Evolutionary conservation across 2,113 vertebrate genomes (phyloP).

Genomic region (Sander lucioperca): DNA sequence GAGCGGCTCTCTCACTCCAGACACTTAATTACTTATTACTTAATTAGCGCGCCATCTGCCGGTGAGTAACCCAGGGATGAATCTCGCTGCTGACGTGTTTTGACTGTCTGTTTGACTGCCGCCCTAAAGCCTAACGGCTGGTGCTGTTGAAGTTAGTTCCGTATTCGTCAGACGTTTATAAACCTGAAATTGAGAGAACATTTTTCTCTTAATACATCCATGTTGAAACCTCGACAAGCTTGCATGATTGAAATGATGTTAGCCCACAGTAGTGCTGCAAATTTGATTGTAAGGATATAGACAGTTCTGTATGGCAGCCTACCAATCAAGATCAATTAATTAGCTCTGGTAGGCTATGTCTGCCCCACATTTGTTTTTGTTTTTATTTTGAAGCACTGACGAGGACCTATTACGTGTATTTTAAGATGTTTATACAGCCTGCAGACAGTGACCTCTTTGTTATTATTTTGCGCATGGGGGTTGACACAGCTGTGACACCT

Average conservation of each 20-base stretch:
- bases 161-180: neutral
- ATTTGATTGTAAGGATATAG: neutral
- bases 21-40: no score
- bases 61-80: neutral
- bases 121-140: neutral
- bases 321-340: no score
- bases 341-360: neutral
- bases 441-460: no score
- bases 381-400: no score
- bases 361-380: neutral
- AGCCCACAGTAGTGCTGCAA: neutral
- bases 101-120: neutral
- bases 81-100: neutral
- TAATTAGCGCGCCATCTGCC: slow-evolving; percentile 12
- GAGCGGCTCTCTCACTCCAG: neutral
- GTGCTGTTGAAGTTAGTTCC: neutral
- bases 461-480: no score
- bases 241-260: neutral
- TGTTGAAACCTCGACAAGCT: neutral
- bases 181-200: neutral
- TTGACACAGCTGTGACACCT: no score
- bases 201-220: neutral
- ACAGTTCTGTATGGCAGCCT: neutral
- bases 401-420: no score
- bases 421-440: no score